phyloP scores from a whole-genome alignment of 2,888 invertebrate species.

The Tetragnatha montana region DNA sequence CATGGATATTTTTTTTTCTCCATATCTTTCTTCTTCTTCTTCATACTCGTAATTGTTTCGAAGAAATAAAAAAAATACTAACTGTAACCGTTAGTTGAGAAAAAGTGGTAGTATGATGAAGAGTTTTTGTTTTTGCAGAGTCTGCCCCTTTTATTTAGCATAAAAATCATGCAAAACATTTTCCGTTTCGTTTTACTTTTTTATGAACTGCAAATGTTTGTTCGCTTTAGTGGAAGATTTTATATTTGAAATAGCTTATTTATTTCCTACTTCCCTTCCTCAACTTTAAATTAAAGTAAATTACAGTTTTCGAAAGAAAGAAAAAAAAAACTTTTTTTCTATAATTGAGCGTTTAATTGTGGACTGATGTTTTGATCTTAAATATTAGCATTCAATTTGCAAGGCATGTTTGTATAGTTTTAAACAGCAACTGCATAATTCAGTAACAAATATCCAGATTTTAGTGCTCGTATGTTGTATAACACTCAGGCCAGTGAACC shows the following conservation, averaged over 20 bases:
- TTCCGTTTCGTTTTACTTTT: conserved; percentile 19
- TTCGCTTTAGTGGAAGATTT: conserved; percentile 41
- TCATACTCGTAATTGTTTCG: conserved; percentile 43
- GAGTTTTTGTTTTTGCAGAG: conserved; percentile 23
- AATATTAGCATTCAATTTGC: neutral
- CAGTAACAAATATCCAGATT: too few species aligned
- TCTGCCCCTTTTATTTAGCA: conserved; percentile 43
- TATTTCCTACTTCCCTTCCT: neutral
- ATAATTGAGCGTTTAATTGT: neutral
- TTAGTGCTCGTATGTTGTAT: too few species aligned
- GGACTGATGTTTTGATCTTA: neutral
- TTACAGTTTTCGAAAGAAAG: neutral
- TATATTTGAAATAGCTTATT: conserved; percentile 44
- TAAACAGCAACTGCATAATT: too few species aligned
- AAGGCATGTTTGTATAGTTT: too few species aligned
- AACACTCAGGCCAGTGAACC: too few species aligned
- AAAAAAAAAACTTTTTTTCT: neutral
- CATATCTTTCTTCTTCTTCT: conserved; percentile 10
- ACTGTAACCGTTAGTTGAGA: conserved; percentile 45
- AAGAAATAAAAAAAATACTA: conserved; percentile 57
- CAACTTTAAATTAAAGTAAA: neutral
- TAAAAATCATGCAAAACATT: conserved; percentile 49
- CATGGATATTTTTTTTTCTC: neutral
- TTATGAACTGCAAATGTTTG: conserved; percentile 26
- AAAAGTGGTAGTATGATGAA: conserved; percentile 50